Evolutionary conservation across 2,113 vertebrate genomes (phyloP), one percentile per base, ranked within the genome.

Genomic region (Alouatta palliata): DNA sequence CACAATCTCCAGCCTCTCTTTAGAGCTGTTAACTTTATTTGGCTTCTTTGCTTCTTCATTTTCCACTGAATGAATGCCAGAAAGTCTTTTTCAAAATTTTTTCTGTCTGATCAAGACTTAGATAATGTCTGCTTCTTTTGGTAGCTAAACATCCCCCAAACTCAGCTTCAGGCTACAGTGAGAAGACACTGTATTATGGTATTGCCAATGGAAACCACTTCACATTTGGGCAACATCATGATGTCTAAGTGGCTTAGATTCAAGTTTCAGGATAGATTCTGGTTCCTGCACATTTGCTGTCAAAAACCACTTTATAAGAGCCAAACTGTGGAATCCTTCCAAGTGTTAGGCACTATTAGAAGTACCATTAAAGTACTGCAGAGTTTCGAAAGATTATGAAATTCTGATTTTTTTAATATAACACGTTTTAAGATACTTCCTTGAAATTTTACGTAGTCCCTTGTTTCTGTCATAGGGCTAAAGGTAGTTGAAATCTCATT

Each of bases 141-240:
- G 92, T 98, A 95, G 87, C 96, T 97, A 94, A 97, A 92, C 71
- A 95, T 95, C 70, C 87, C 96, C 94, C 68, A 96, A 94, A 94
- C 92, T 94, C 94, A 86, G 90, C 87, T 95, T 96, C 95, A 61
- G 93, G 91, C 96, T 87, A 87, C 96, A 96, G 84, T 89, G 92
- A 97, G 94, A 97, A 96, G 97, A 97, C 43, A 16, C 75, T 47
- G 45, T 93, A 92, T 75, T 88, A 93, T 96, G 96, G 96, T 96
- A 96, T 84, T 98, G 96, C 97, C 97, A 97, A 86, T 98, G 97
- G 96, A 95, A 98, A 97, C 97, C 98, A 97, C 96, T 97, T 96
- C 95, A 94, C 95, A 96, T 97, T 98, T 97, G 96, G 96, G 97
- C 90, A 97, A 92, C 91, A 95, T 98, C 84, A 92, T 96, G 85